phyloP scores from a whole-genome alignment of 2,113 vertebrate genomes.

The Poeciliopsis prolifica region DNA sequence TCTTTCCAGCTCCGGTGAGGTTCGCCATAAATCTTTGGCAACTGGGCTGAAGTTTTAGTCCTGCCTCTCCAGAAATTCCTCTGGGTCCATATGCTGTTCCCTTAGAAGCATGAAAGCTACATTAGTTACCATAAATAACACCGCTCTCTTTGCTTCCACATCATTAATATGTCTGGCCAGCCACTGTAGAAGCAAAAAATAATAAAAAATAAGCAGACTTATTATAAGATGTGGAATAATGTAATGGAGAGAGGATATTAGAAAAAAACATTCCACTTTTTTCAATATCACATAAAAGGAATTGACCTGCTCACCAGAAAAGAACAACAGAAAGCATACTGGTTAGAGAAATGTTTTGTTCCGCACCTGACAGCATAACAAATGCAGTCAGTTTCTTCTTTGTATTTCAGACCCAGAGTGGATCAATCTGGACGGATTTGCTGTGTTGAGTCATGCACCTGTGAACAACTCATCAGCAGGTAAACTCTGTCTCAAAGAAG shows the following conservation, averaged over 20 bases:
- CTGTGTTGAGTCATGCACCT: slow-evolving; percentile 74
- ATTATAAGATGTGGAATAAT: neutral
- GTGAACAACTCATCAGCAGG: slow-evolving; percentile 78
- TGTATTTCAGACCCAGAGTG: slow-evolving; percentile 77
- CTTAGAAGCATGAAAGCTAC: slow-evolving; percentile 46
- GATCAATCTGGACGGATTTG: slow-evolving; percentile 82
- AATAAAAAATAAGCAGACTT: slow-evolving; percentile 21
- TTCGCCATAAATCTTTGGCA: slow-evolving; percentile 56
- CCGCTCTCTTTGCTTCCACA: slow-evolving; percentile 27
- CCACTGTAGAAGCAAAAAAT: slow-evolving; percentile 28
- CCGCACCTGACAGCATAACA: neutral
- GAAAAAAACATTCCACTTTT: neutral
- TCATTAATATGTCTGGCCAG: slow-evolving; percentile 54
- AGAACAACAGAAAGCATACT: neutral
- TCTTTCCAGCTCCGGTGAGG: slow-evolving; percentile 32
- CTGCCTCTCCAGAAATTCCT: slow-evolving; percentile 54
- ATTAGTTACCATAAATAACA: slow-evolving; percentile 64
- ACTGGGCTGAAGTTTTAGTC: slow-evolving; percentile 17
- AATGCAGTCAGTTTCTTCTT: neutral
- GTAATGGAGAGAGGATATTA: neutral
- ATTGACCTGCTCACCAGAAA: neutral
- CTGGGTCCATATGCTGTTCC: slow-evolving; percentile 48
- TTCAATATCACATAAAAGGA: neutral
- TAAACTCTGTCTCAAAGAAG: slow-evolving; percentile 47
- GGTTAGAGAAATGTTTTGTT: neutral